A percentile compares a stretch with the other conserved stretches of the same genome.
Evolutionary conservation across 2,797 vertebrate species (phyloP).

Genomic region (Orestias chungarensis): DNA sequence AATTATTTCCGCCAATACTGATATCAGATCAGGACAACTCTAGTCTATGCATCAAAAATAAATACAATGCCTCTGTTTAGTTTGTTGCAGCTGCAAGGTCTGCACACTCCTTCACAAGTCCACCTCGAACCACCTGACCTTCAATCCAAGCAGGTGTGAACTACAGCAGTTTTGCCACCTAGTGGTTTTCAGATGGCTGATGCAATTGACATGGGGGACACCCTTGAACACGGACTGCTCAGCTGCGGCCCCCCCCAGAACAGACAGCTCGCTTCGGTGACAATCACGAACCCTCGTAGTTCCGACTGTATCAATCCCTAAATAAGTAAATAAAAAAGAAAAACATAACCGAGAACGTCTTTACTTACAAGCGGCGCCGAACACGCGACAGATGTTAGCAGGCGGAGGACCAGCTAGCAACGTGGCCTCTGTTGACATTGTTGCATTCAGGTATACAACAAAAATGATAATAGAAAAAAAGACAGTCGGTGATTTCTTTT

Average conservation of each 20-base stretch:
- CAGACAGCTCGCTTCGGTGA: neutral
- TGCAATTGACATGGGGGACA: constrained; percentile 10
- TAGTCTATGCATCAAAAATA: too few relatives aligned
- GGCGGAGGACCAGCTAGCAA: constrained; percentile 28
- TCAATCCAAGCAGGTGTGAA: neutral
- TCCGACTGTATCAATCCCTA: too few relatives aligned
- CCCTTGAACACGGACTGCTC: neutral
- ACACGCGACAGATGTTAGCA: neutral
- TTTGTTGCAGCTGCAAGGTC: neutral
- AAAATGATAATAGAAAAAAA: too few relatives aligned
- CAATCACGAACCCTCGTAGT: neutral
- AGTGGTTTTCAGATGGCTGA: constrained; percentile 6
- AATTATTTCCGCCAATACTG: too few relatives aligned
- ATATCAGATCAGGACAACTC: too few relatives aligned
- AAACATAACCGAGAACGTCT: neutral
- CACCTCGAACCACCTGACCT: neutral
- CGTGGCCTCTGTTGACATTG: constrained; percentile 46
- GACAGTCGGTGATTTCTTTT: neutral
- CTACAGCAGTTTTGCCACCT: neutral
- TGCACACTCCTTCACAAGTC: neutral
- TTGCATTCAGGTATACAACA: constrained; percentile 35
- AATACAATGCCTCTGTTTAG: too few relatives aligned
- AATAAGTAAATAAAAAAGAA: neutral
- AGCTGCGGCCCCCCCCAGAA: neutral
- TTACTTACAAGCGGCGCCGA: neutral